Conservation (phyloP, 2,113 vertebrate species). For the Trichomycterus rosablanca region DNA sequence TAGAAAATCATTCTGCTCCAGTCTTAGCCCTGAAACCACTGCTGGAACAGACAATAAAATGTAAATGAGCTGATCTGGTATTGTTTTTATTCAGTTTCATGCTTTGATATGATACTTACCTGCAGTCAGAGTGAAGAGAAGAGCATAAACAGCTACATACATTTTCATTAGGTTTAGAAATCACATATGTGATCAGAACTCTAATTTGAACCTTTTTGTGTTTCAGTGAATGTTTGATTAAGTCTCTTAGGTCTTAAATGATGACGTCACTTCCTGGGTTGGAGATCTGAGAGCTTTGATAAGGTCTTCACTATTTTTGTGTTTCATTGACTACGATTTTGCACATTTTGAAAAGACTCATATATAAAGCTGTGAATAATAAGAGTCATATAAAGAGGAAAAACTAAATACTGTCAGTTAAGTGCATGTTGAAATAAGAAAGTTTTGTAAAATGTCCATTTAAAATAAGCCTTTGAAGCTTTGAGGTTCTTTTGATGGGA, state of each 20-base stretch:
- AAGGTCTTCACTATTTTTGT: not conserved
- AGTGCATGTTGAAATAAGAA: no score
- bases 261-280: conserved; percentile 28
- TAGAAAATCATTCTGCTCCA: not conserved
- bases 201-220: not conserved
- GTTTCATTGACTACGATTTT: no score
- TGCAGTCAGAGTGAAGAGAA: not conserved
- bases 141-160: not conserved
- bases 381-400: no score
- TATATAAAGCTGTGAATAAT: no score
- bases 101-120: conserved; percentile 8
- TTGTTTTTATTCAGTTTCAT: no score
- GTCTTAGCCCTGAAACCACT: conserved; percentile 1
- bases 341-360: no score
- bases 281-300: not conserved
- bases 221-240: not conserved
- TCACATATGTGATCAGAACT: not conserved
- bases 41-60: no score
- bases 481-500: no score
- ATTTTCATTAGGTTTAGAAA: conserved; percentile 1
- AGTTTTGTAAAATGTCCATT: no score
- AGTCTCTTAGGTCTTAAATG: not conserved
- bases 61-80: no score
- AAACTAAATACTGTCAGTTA: no score
- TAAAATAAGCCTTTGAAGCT: no score